Base-by-base conservation (phyloP, 1,140 invertebrate species). In the Bursaphelenchus mucronatus region DNA sequence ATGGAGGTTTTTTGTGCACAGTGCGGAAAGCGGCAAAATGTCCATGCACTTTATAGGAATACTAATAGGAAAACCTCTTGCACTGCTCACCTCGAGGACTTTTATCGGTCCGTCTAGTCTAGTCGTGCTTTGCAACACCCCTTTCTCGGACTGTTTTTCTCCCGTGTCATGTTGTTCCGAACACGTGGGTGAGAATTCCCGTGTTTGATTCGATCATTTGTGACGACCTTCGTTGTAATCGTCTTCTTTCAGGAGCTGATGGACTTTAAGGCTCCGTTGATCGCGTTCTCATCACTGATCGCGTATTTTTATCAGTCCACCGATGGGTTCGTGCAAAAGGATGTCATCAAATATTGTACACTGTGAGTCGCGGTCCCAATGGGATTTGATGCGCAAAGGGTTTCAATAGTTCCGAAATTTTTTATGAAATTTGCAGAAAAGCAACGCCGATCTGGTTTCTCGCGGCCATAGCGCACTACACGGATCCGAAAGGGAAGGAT, bases 301-400 rank as follows among this genome's bases (percentile, higher is more conserved):
- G 57, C 57, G 1, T 59, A 11, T 3, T 59, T 59, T 39, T 59
- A 59, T 44, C 40, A 13, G 11, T 44, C 13, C 41, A 59, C 57
- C 13, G 40, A 59, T 39, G 57, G 57, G 3, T 59, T 59, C 57
- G 40, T 41, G 3, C 57, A 59, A 44, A 43, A n/a, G 11, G 57
- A 40, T 50, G 3, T 59, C 4, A 11, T 59, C 2, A 39, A 39
- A 59, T 30, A 40, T 39, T 43, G 57, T 50, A 59, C 54, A 39
- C 41, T 59, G 13, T 59, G 4, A 59, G 40, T 59, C 4, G 17
- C 11, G 6, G 58, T 55, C 4, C 4, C 13, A n/a, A 9, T 10
- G 45, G n/a, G n/a, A 55, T 5, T 6, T 44, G 19, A 1, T 39
- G 1, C 19, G 4, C 1, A n/a, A n/a, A n/a, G 19, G 9, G 9